phyloP scores from a whole-genome alignment of 2,113 vertebrate species.

The Corvus moneduloides region DNA sequence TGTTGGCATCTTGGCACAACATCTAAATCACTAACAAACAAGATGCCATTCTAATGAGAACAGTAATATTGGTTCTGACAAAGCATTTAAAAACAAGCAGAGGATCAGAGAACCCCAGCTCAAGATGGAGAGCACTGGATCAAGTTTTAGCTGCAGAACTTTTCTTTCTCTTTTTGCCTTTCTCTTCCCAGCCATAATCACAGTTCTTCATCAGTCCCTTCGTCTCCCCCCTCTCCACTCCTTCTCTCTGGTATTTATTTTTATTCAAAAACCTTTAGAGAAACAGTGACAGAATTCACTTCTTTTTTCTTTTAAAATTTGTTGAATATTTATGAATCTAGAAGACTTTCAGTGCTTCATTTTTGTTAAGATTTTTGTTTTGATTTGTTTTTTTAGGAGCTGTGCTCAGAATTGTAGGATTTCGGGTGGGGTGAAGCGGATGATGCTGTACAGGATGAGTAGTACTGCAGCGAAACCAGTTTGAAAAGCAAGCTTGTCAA shows the following conservation, averaged over 20 bases:
- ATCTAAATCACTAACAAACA: conserved; percentile 24
- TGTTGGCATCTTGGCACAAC: background rate
- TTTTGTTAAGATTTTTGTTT: background rate
- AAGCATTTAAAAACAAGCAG: background rate
- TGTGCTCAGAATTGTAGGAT: background rate
- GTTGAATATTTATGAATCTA: background rate
- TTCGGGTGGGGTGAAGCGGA: background rate
- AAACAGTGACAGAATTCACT: background rate
- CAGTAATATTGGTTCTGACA: background rate
- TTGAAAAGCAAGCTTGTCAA: conserved; percentile 12
- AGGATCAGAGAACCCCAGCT: background rate
- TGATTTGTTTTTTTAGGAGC: background rate
- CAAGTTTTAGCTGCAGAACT: background rate
- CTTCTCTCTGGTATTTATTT: background rate
- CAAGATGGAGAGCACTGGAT: background rate
- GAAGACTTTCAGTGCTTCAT: background rate
- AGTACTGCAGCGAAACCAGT: background rate
- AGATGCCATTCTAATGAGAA: background rate
- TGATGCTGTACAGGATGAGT: background rate
- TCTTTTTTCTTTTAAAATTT: background rate
- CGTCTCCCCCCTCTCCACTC: rapidly evolving
- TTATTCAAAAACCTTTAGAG: background rate
- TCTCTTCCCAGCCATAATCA: background rate
- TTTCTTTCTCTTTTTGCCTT: background rate
- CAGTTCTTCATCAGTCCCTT: no score